phyloP scores from a whole-genome alignment of 1,140 invertebrate genomes.

The Plectrocnemia conspersa region DNA sequence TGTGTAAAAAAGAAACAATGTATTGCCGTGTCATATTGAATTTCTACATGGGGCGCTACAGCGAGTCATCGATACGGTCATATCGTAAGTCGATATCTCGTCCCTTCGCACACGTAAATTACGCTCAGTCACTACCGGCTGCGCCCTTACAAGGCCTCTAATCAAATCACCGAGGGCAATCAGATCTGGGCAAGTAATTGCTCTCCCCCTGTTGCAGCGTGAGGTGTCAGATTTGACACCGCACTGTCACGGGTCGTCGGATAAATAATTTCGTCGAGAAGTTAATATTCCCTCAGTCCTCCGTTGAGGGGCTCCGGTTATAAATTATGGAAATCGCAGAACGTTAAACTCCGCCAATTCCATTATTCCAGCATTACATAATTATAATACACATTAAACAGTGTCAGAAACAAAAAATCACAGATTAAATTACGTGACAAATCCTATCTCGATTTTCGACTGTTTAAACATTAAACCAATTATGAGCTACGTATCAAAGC shows the following conservation, averaged over 20 bases:
- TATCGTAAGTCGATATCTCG: slow-evolving; percentile 15
- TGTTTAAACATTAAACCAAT: no score
- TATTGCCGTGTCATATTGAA: slow-evolving; percentile 10
- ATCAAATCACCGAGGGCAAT: slow-evolving; percentile 22
- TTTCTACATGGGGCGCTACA: no score
- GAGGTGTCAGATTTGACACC: slow-evolving; percentile 1
- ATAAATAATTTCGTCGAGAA: background rate
- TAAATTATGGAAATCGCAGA: slow-evolving; percentile 21
- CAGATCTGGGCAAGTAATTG: slow-evolving; percentile 15
- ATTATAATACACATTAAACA: no score
- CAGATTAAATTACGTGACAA: no score
- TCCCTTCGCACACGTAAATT: slow-evolving; percentile 21
- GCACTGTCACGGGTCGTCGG: background rate
- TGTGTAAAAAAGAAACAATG: slow-evolving; percentile 10
- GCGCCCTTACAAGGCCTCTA: slow-evolving; percentile 14
- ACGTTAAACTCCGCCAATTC: slow-evolving; percentile 24
- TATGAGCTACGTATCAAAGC: no score
- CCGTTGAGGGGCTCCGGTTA: slow-evolving; percentile 2
- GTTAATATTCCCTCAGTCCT: background rate
- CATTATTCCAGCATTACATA: slow-evolving; percentile 20
- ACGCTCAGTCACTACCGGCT: slow-evolving; percentile 3
- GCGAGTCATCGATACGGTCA: no score
- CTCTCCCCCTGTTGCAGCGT: background rate
- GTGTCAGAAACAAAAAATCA: no score
- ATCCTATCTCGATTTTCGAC: no score